phyloP scores from a whole-genome alignment of 2,888 invertebrate genomes.

The Lacanobia oleracea region DNA sequence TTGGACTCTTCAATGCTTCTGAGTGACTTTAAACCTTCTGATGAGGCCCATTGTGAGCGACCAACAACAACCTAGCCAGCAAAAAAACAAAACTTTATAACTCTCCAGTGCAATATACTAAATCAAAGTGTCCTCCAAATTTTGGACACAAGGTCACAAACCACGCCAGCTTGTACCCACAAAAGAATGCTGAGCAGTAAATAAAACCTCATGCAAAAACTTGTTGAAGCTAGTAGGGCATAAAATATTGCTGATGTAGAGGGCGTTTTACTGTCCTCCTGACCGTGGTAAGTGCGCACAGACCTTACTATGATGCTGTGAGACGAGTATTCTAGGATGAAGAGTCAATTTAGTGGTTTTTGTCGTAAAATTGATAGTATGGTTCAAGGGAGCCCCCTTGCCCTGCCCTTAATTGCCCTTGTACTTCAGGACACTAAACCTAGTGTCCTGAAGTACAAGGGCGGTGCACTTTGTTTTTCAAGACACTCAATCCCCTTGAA shows the following conservation, averaged over 20 bases:
- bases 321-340: background rate
- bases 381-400: background rate
- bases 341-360: background rate
- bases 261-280: slow-evolving; percentile 59
- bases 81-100: too few species aligned
- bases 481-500: too few species aligned
- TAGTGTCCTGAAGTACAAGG: too few species aligned
- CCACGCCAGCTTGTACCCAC: background rate
- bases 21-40: too few species aligned
- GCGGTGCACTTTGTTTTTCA: too few species aligned
- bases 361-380: background rate
- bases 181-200: slow-evolving; percentile 17
- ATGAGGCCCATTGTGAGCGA: too few species aligned
- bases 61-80: too few species aligned
- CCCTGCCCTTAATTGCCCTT: too few species aligned
- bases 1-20: too few species aligned
- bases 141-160: slow-evolving; percentile 18
- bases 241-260: slow-evolving; percentile 62
- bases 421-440: too few species aligned
- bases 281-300: slow-evolving; percentile 37
- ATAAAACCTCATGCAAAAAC: slow-evolving; percentile 51
- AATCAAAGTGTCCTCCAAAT: slow-evolving; percentile 17
- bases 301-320: slow-evolving; percentile 31
- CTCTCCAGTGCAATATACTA: background rate
- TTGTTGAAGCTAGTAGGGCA: slow-evolving; percentile 31